Evolutionary conservation across 1,140 invertebrate genomes (phyloP).

Genomic region (Phymastichus coffea): DNA sequence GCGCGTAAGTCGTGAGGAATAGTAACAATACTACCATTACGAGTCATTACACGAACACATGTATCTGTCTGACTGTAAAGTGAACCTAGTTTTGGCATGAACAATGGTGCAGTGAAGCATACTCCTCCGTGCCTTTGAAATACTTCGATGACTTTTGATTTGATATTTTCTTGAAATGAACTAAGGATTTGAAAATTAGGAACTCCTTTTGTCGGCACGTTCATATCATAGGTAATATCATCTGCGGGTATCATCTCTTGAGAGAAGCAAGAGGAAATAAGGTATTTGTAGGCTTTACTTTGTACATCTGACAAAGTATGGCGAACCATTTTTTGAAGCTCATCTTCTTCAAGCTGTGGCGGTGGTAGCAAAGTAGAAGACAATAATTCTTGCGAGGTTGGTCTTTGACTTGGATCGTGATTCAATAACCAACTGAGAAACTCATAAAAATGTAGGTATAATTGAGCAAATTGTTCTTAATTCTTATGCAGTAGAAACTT

Average conservation of each 20-base stretch:
- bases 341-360: constrained; percentile 74
- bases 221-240: constrained; percentile 76
- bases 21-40: constrained; percentile 76
- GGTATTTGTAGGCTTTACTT: constrained; percentile 77
- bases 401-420: constrained; percentile 80
- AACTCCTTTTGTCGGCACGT: constrained; percentile 53
- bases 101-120: too few relatives aligned
- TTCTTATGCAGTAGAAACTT: too few relatives aligned
- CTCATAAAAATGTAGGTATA: neutral
- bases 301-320: constrained; percentile 77
- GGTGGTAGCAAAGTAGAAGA: constrained; percentile 78
- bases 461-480: neutral
- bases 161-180: constrained; percentile 43
- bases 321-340: constrained; percentile 74
- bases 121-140: constrained; percentile 78
- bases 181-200: constrained; percentile 34
- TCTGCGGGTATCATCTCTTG: constrained; percentile 67
- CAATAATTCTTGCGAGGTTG: constrained; percentile 77
- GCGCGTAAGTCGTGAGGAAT: constrained; percentile 77
- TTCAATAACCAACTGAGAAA: constrained; percentile 73
- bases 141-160: constrained; percentile 61
- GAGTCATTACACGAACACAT: constrained; percentile 80
- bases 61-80: constrained; percentile 62
- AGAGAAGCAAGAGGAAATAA: constrained; percentile 70
- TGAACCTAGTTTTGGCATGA: constrained; percentile 60